phyloP scores from a whole-genome alignment of 53 echinoderm and acorn worm species.

The Glandiceps talaboti region DNA sequence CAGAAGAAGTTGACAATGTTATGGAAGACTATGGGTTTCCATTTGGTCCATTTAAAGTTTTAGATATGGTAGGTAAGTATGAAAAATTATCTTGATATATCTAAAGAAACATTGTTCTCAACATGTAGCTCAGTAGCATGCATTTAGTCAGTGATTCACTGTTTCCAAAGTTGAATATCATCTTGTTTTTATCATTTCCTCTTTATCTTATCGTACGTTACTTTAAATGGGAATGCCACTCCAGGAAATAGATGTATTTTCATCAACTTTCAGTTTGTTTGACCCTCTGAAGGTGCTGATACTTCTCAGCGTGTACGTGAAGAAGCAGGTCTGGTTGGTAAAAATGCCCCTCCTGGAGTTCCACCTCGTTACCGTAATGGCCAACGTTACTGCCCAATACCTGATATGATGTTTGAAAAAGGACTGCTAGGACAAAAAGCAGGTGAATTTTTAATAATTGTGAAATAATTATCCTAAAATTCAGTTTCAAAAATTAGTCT shows the following conservation, averaged over 20 bases:
- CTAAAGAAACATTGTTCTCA: too few relatives aligned
- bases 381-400: slow-evolving; percentile 42
- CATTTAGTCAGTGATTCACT: too few relatives aligned
- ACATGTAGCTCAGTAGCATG: too few relatives aligned
- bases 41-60: slow-evolving; percentile 56
- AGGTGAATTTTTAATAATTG: slow-evolving; percentile 23
- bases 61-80: slow-evolving; percentile 64
- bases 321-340: slow-evolving; percentile 44
- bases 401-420: slow-evolving; percentile 49
- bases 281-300: slow-evolving; percentile 9
- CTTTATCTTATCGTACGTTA: too few relatives aligned
- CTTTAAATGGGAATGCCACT: too few relatives aligned
- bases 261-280: too few relatives aligned
- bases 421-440: slow-evolving; percentile 83
- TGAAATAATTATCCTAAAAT: too few relatives aligned
- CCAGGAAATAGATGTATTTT: too few relatives aligned
- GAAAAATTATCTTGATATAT: too few relatives aligned
- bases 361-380: slow-evolving; percentile 42
- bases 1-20: slow-evolving; percentile 69
- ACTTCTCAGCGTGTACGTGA: slow-evolving; percentile 67
- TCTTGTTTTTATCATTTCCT: too few relatives aligned
- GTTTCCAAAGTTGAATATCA: too few relatives aligned
- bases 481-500: too few relatives aligned
- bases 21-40: slow-evolving; percentile 72
- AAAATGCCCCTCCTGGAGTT: slow-evolving; percentile 3